phyloP scores from a whole-genome alignment of 2,797 vertebrate species.

The Lepus townsendii region DNA sequence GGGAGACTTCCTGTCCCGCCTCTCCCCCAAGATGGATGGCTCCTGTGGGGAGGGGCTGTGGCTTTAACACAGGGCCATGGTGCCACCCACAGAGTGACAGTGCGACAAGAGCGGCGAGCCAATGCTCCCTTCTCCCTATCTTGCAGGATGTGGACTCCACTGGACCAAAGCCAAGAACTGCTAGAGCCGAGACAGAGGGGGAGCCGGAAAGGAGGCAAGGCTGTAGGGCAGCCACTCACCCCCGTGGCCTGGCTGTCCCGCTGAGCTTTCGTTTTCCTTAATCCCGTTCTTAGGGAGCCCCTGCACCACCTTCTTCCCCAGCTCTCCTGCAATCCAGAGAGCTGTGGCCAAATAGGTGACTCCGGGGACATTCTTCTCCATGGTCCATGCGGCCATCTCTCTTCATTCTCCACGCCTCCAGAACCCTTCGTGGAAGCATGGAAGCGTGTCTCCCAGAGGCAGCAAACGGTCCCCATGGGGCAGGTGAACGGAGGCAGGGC shows the following conservation, averaged over 20 bases:
- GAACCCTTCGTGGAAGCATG: neutral
- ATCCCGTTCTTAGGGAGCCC: neutral
- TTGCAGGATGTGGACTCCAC: neutral
- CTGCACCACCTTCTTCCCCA: neutral
- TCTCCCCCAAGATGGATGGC: neutral
- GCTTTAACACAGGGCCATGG: neutral
- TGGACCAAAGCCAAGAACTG: slow-evolving; percentile 12
- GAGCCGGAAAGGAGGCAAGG: neutral
- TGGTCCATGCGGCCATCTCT: neutral
- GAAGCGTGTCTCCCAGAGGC: neutral
- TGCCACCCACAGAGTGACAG: neutral
- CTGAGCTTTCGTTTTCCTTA: neutral
- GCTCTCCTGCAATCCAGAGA: neutral
- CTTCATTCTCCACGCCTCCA: neutral
- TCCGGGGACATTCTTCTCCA: neutral
- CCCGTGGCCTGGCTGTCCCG: neutral
- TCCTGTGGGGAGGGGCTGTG: neutral
- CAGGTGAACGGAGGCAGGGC: neutral
- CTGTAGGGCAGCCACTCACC: neutral
- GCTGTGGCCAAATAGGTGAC: neutral
- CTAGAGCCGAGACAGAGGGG: neutral
- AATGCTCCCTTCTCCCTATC: neutral
- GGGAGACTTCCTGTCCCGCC: neutral
- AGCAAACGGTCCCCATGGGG: neutral
- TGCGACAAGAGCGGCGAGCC: neutral